phyloP scores from a whole-genome alignment of 2,113 vertebrate genomes.

The Camelus bactrianus region DNA sequence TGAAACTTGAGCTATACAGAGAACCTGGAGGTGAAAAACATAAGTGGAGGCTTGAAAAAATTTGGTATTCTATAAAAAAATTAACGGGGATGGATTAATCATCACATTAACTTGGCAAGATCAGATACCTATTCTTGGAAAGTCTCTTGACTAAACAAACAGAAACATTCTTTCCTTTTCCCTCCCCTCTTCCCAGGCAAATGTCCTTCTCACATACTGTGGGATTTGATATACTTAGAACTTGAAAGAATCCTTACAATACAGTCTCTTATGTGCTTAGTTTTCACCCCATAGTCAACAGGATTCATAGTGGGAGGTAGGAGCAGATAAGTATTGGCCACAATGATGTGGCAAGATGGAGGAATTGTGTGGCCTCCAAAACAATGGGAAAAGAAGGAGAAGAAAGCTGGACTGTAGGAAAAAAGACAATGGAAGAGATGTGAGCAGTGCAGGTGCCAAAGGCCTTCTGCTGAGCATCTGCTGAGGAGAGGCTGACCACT shows the following conservation, averaged over 20 bases:
- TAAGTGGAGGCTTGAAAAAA: background rate
- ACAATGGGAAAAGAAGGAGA: conserved; percentile 74
- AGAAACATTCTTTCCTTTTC: background rate
- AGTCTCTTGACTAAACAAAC: background rate
- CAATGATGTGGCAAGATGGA: conserved; percentile 65
- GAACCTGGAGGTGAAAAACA: background rate
- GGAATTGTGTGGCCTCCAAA: conserved; percentile 63
- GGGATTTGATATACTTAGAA: conserved; percentile 23
- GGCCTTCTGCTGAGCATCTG: too few relatives aligned
- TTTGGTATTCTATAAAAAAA: background rate
- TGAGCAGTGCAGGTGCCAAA: conserved; percentile 44
- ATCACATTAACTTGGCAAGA: background rate
- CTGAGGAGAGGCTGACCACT: too few relatives aligned
- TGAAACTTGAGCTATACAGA: background rate
- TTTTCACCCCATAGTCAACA: conserved; percentile 78
- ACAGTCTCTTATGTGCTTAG: conserved; percentile 71
- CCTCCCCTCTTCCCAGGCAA: background rate
- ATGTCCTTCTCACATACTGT: background rate
- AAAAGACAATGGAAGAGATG: conserved; percentile 65
- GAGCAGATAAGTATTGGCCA: conserved; percentile 77
- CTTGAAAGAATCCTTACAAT: conserved; percentile 58
- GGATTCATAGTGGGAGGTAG: conserved; percentile 78
- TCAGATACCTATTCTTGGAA: background rate
- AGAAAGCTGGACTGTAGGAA: conserved; percentile 74
- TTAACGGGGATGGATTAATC: background rate